Percentiles rank a stretch among this genome's conserved stretches.
Evolutionary conservation across 2,797 vertebrate genomes (phyloP).

Genomic region (Notamacropus eugenii): DNA sequence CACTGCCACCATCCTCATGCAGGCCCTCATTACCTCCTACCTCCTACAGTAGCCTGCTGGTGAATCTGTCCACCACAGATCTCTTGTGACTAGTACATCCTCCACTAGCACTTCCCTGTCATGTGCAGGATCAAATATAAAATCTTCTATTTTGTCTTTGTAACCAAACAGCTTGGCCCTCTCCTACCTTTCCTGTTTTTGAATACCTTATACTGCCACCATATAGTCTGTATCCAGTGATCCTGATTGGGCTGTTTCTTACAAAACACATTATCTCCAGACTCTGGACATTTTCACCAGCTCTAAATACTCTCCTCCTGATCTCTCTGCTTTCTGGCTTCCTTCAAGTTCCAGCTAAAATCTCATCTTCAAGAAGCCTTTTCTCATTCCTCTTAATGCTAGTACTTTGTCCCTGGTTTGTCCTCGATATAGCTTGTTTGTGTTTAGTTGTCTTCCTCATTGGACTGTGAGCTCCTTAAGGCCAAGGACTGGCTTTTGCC

Average conservation of each 20-base stretch:
- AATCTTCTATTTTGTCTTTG: background rate
- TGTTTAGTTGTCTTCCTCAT: background rate
- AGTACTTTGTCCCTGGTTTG: background rate
- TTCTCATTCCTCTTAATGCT: background rate
- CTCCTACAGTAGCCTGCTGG: background rate
- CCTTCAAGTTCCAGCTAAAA: background rate
- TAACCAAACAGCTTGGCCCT: background rate
- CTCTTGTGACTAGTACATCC: background rate
- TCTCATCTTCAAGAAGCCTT: background rate
- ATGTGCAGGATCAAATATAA: background rate
- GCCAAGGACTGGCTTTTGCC: background rate
- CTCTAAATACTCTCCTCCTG: background rate
- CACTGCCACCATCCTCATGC: too few relatives aligned
- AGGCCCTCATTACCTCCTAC: too few relatives aligned
- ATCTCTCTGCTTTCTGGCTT: background rate
- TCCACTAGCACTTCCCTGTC: background rate
- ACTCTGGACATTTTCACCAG: background rate
- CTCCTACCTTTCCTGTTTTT: background rate
- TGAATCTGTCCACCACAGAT: background rate
- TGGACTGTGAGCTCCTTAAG: background rate
- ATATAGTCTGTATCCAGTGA: background rate
- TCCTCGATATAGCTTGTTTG: background rate
- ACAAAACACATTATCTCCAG: background rate
- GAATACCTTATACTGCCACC: background rate
- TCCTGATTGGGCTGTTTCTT: background rate